Evolutionary conservation across 53 echinoderm and acorn worm species (phyloP).

Genomic region (Apostichopus leukothele): DNA sequence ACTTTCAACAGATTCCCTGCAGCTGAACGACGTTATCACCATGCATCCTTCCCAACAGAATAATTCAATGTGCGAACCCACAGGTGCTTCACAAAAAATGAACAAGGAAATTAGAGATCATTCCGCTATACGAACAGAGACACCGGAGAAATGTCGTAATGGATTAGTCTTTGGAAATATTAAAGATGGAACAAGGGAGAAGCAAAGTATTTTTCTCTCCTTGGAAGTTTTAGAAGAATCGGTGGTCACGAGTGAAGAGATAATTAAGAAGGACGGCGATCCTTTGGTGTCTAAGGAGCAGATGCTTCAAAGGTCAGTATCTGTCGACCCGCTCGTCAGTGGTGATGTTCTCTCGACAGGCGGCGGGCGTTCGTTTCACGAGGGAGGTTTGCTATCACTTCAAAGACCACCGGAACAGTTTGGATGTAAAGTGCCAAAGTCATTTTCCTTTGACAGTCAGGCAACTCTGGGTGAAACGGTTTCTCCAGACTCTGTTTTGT

Average conservation of each 20-base stretch:
- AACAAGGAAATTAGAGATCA: too few relatives aligned
- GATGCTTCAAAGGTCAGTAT: not conserved
- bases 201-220: slow-evolving; percentile 23
- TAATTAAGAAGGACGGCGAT: not conserved
- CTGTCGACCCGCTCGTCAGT: not conserved
- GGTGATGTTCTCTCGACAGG: not conserved
- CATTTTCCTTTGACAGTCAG: slow-evolving; percentile 23
- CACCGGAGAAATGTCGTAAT: not conserved
- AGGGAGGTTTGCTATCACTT: not conserved
- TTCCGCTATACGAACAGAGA: not conserved
- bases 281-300: not conserved
- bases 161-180: not conserved
- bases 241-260: slow-evolving; percentile 29
- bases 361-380: not conserved
- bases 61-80: not conserved
- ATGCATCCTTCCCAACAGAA: not conserved
- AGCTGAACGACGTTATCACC: not conserved
- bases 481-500: not conserved
- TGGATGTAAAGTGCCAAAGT: not conserved
- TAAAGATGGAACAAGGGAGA: not conserved
- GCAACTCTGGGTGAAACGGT: not conserved
- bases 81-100: not conserved
- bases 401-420: not conserved
- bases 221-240: slow-evolving; percentile 38
- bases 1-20: slow-evolving; percentile 4